Evolutionary conservation across 2,888 invertebrate genomes (phyloP).

Genomic region (Nymphalis urticae): DNA sequence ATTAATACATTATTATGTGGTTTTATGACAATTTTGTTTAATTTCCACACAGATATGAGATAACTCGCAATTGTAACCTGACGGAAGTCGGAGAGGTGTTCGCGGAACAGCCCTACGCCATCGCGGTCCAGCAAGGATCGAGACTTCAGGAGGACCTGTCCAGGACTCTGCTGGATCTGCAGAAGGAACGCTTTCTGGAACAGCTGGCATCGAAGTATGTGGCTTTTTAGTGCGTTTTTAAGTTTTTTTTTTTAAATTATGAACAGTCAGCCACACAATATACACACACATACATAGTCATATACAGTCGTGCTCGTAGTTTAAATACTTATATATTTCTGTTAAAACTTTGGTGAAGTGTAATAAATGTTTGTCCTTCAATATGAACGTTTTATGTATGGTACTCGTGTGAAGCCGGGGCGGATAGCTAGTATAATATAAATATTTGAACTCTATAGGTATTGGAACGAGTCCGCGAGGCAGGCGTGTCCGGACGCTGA

Average conservation of each 20-base stretch:
- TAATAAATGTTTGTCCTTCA: too few relatives aligned
- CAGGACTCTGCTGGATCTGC: conserved; percentile 86
- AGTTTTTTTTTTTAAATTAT: neutral
- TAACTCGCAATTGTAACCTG: conserved; percentile 90
- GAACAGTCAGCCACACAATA: neutral
- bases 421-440: too few relatives aligned
- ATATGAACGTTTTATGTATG: too few relatives aligned
- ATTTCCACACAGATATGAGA: conserved; percentile 83
- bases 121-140: conserved; percentile 94
- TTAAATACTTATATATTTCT: too few relatives aligned
- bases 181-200: conserved; percentile 93
- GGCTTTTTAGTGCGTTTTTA: neutral
- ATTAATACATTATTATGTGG: neutral
- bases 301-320: too few relatives aligned
- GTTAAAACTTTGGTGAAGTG: too few relatives aligned
- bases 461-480: conserved; percentile 90
- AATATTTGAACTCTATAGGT: conserved; percentile 57
- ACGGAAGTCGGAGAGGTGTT: conserved; percentile 94
- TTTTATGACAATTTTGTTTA: neutral
- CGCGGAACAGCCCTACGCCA: conserved; percentile 93
- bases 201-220: conserved; percentile 85
- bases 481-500: conserved; percentile 87
- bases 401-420: too few relatives aligned
- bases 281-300: too few relatives aligned
- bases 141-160: conserved; percentile 85